Evolutionary conservation across 92 coral and sea anemone species (phyloP).

Genomic region (Meandrina meandrites): DNA sequence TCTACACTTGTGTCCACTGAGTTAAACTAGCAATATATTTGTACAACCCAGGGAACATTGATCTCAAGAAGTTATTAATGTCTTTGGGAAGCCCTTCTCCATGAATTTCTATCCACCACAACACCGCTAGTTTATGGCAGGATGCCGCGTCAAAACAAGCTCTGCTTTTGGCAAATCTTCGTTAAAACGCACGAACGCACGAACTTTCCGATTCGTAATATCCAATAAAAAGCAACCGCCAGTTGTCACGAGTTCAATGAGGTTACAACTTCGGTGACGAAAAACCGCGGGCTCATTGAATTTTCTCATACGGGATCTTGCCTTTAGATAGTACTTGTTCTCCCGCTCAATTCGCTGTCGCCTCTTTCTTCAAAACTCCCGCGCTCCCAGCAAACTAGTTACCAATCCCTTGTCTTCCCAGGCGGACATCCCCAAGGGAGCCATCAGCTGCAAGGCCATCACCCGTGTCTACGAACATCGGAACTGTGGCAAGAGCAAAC

Average conservation of each 20-base stretch:
- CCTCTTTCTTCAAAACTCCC: background rate
- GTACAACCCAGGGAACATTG: too few species aligned
- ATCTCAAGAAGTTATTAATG: too few species aligned
- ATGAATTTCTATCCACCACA: background rate
- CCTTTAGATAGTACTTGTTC: background rate
- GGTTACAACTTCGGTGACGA: background rate
- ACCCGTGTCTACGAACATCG: slow-evolving; percentile 77
- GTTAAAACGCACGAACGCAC: background rate
- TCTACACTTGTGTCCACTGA: background rate
- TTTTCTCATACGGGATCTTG: background rate
- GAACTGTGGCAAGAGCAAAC: slow-evolving; percentile 66
- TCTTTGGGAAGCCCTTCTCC: background rate
- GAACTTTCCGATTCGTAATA: background rate
- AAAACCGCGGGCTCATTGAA: background rate
- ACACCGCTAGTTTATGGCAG: too few species aligned
- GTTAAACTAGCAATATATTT: too few species aligned
- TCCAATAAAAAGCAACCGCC: background rate
- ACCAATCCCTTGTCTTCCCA: slow-evolving; percentile 18
- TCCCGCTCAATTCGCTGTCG: background rate
- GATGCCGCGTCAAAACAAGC: background rate
- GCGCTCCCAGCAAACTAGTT: background rate
- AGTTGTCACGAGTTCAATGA: background rate
- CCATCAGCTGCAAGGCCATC: slow-evolving; percentile 88
- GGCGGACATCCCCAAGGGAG: slow-evolving; percentile 96
- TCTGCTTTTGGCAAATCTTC: background rate